Conservation (phyloP, 2,888 invertebrate genomes). For the Aspidiotus destructor region DNA sequence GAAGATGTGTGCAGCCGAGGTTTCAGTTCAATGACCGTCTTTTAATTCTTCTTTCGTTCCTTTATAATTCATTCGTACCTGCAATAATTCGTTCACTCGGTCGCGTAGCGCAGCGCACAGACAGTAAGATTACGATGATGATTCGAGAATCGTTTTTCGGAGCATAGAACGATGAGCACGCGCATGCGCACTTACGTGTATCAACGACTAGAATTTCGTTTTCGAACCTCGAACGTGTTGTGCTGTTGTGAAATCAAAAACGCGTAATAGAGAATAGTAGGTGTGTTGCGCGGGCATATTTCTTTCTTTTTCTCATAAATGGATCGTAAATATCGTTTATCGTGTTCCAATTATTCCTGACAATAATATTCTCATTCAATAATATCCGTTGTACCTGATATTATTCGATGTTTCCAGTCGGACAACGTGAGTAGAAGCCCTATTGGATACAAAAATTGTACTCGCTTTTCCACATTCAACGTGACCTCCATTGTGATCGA, state of each 20-base stretch:
- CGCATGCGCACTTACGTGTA: slow-evolving; percentile 22
- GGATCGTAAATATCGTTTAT: slow-evolving; percentile 27
- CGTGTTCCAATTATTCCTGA: slow-evolving; percentile 27
- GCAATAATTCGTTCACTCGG: too few relatives aligned
- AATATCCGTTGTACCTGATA: slow-evolving; percentile 3
- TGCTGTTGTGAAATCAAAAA: slow-evolving; percentile 30
- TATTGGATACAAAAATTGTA: neutral
- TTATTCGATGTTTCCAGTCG: slow-evolving; percentile 53
- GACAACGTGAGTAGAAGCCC: slow-evolving; percentile 53
- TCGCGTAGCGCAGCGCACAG: too few relatives aligned
- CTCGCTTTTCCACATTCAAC: slow-evolving; percentile 13
- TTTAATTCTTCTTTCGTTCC: too few relatives aligned
- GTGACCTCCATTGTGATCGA: slow-evolving; percentile 35
- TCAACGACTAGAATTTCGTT: neutral
- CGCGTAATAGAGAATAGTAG: slow-evolving; percentile 29
- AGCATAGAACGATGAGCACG: slow-evolving; percentile 3
- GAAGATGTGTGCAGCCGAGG: too few relatives aligned
- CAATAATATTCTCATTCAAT: slow-evolving; percentile 26
- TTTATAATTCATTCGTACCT: too few relatives aligned
- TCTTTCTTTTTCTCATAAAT: slow-evolving; percentile 25
- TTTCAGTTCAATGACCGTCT: too few relatives aligned
- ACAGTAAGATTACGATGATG: too few relatives aligned
- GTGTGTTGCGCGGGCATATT: slow-evolving; percentile 32
- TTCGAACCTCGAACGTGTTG: slow-evolving; percentile 20
- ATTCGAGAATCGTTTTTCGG: too few relatives aligned